These are phyloP conservation scores for Volucella inflata DNA, from an alignment of 2,888 invertebrate genomes.

Conservation along the genomic window DNA sequence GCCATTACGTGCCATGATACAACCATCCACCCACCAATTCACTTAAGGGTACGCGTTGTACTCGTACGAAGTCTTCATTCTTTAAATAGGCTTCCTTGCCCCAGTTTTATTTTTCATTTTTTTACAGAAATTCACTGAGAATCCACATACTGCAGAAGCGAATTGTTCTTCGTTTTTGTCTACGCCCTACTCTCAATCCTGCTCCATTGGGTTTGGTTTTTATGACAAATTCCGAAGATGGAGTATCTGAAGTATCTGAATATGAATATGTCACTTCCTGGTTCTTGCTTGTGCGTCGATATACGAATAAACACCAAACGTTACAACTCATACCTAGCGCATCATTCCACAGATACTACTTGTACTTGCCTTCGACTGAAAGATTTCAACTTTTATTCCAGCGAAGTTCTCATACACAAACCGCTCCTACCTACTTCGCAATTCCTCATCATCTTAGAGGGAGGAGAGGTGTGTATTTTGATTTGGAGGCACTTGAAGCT, in stretches of 20 bases:
- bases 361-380: neutral
- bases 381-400: neutral
- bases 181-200: constrained; percentile 1
- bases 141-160: neutral
- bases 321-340: neutral
- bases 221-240: constrained; percentile 16
- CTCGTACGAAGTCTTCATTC: neutral
- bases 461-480: neutral
- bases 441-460: too few species aligned
- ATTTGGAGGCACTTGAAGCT: neutral
- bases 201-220: constrained; percentile 10
- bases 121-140: constrained; percentile 24
- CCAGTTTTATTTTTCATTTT: constrained; percentile 25
- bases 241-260: neutral
- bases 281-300: constrained; percentile 8
- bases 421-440: too few species aligned
- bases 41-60: constrained; percentile 2
- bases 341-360: constrained; percentile 3
- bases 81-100: constrained; percentile 15
- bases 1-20: constrained; percentile 31
- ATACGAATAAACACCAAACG: constrained; percentile 17
- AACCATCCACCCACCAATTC: neutral
- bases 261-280: constrained; percentile 36
- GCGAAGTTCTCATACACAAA: too few species aligned
- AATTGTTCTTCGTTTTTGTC: neutral